phyloP scores from a whole-genome alignment of 2,113 vertebrate genomes.

The Megaceryle torquata region DNA sequence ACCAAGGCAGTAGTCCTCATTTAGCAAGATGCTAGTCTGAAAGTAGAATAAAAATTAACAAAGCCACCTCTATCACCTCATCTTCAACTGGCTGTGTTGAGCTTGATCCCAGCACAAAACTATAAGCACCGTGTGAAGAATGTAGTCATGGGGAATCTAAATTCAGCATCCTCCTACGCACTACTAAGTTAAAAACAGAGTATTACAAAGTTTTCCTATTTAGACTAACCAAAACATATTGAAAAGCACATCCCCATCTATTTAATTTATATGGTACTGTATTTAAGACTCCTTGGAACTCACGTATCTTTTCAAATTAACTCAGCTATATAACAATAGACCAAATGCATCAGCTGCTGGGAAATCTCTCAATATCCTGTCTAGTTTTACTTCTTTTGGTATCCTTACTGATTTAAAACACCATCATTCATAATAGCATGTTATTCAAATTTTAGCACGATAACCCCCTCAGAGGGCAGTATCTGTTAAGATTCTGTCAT shows the following conservation, averaged over 20 bases:
- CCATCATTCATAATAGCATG: not conserved
- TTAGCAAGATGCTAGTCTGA: not conserved
- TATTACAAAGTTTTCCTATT: not conserved
- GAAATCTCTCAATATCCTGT: not conserved
- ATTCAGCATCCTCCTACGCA: not conserved
- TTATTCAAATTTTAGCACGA: constrained; percentile 35
- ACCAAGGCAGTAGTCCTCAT: not conserved
- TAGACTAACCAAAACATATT: not conserved
- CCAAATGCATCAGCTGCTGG: not conserved
- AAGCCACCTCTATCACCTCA: rapidly evolving
- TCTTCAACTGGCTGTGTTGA: not conserved
- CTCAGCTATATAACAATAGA: not conserved
- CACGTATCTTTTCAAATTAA: not conserved
- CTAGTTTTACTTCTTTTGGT: constrained; percentile 27
- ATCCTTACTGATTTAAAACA: not conserved
- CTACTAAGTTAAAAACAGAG: not conserved
- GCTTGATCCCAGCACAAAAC: not conserved
- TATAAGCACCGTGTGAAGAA: not conserved
- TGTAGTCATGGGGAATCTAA: not conserved
- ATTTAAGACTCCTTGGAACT: not conserved
- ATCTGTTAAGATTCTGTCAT: not conserved
- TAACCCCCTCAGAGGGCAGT: not conserved
- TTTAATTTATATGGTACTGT: not conserved
- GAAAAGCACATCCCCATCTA: not conserved
- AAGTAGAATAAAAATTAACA: not conserved